Percentiles rank a stretch among this genome's conserved stretches.
Conservation (phyloP, 2,113 vertebrate species). For the Globicephala melas region DNA sequence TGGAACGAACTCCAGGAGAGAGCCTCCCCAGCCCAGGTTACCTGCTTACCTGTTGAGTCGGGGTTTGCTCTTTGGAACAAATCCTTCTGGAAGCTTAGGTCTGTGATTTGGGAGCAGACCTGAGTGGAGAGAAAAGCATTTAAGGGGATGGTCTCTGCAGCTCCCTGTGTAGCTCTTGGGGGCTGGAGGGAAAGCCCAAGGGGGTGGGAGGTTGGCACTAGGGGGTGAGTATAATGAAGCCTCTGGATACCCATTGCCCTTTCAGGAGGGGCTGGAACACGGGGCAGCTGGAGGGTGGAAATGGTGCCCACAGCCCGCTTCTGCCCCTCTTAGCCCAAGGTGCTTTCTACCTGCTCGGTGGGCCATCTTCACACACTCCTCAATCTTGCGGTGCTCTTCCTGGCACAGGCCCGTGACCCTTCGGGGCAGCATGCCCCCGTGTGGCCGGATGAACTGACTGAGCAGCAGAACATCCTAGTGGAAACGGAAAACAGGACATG, state of each 20-base stretch:
- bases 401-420: slow-evolving; percentile 92
- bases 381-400: slow-evolving; percentile 93
- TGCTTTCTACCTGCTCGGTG: slow-evolving; percentile 90
- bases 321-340: not conserved
- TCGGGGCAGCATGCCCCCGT: slow-evolving; percentile 93
- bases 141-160: not conserved
- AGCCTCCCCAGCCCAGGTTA: not conserved
- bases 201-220: not conserved
- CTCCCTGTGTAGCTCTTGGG: not conserved
- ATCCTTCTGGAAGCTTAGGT: slow-evolving; percentile 89
- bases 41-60: slow-evolving; percentile 90
- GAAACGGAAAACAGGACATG: not conserved
- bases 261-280: not conserved
- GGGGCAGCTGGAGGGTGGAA: not conserved
- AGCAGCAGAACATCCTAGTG: slow-evolving; percentile 94
- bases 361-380: slow-evolving; percentile 96
- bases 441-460: slow-evolving; percentile 95
- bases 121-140: slow-evolving; percentile 72
- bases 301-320: not conserved
- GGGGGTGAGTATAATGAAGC: not conserved
- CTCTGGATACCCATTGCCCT: not conserved
- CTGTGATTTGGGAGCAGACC: slow-evolving; percentile 97
- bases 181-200: not conserved
- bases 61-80: slow-evolving; percentile 83
- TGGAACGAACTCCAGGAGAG: accelerated